These are phyloP conservation scores for Gnathonemus longibarbis DNA, from an alignment of 2,113 vertebrate genomes.

Conservation along the genomic window DNA sequence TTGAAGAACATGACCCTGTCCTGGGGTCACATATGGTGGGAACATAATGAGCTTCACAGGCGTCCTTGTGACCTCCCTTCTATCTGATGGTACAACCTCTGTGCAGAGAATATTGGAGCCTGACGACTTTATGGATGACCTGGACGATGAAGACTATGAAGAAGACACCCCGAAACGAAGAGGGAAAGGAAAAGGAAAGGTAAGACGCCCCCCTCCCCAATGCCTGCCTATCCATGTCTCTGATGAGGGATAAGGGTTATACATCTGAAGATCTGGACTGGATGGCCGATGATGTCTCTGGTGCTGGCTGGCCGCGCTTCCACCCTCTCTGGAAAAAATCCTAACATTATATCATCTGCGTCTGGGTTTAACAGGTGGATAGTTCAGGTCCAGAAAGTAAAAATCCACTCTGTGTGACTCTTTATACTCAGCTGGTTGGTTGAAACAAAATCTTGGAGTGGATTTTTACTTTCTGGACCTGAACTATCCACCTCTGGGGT, in stretches of 20 bases:
- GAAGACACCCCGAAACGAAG: constrained; percentile 89
- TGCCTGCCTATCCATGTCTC: not conserved
- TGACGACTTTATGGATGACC: constrained; percentile 87
- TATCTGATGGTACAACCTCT: not conserved
- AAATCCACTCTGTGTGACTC: not conserved
- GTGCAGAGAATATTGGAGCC: constrained; percentile 86
- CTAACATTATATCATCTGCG: not conserved
- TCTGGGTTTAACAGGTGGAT: not conserved
- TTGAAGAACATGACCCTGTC: not conserved
- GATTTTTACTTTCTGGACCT: not conserved
- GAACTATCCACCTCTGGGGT: not conserved
- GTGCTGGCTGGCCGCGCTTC: not conserved
- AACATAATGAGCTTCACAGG: not conserved
- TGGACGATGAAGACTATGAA: constrained; percentile 94
- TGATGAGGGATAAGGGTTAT: not conserved
- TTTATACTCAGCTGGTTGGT: not conserved
- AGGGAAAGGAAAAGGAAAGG: constrained; percentile 93
- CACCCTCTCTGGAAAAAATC: not conserved
- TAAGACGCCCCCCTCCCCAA: constrained; percentile 34
- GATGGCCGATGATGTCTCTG: not conserved
- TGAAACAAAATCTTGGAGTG: not conserved
- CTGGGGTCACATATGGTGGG: not conserved
- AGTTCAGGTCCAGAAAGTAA: not conserved
- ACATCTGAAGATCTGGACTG: not conserved
- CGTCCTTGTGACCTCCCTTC: not conserved